Evolutionary conservation across 2,797 vertebrate genomes (phyloP).

Genomic region (Lepilemur septentrionalis): DNA sequence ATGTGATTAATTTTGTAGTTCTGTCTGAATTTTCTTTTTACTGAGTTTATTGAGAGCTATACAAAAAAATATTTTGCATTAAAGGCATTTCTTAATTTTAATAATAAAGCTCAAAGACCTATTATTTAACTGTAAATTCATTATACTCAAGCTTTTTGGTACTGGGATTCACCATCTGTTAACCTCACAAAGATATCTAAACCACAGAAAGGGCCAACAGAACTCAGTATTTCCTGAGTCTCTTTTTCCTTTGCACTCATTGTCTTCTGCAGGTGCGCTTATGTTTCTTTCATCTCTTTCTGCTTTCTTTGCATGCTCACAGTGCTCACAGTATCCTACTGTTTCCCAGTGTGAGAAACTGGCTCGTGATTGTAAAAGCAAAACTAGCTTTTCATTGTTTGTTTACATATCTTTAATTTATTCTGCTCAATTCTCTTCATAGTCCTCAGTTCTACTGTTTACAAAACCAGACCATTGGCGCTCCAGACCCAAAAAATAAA

Average conservation of each 20-base stretch:
- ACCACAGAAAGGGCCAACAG: neutral
- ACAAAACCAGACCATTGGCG: constrained; percentile 41
- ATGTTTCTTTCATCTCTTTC: constrained; percentile 10
- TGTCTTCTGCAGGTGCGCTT: constrained; percentile 56
- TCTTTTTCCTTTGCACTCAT: neutral
- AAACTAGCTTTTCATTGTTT: constrained; percentile 66
- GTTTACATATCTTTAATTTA: constrained; percentile 47
- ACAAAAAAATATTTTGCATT: constrained; percentile 30
- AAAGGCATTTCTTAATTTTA: constrained; percentile 26
- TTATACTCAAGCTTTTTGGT: constrained; percentile 16
- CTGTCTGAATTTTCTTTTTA: constrained; percentile 41
- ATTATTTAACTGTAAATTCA: constrained; percentile 15
- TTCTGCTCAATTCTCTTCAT: constrained; percentile 24
- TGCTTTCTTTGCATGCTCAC: constrained; percentile 22
- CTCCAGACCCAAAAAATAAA: neutral
- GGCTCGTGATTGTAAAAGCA: constrained; percentile 36
- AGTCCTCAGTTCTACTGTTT: constrained; percentile 32
- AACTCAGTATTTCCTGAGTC: neutral
- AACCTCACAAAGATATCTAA: constrained; percentile 12
- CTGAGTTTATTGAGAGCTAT: constrained; percentile 16
- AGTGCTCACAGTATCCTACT: constrained; percentile 55
- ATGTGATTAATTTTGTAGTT: constrained; percentile 19
- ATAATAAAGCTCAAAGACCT: constrained; percentile 1
- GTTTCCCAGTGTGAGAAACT: constrained; percentile 67
- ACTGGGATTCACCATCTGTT: constrained; percentile 23